Base-by-base conservation (phyloP, 1,140 invertebrate genomes). In the Zophobas morio region DNA sequence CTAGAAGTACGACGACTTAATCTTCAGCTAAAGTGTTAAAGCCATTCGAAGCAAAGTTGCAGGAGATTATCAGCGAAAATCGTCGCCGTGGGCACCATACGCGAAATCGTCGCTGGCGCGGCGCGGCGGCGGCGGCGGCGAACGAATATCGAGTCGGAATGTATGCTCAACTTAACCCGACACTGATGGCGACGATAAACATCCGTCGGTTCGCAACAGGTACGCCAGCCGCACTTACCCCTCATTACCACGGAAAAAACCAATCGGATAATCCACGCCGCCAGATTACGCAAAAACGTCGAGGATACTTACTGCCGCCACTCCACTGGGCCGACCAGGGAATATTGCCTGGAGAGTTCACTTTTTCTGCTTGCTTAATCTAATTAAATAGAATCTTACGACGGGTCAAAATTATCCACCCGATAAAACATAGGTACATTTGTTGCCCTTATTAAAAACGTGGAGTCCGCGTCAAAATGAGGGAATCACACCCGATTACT, bases 101-200 rank as follows among this genome's bases (percentile, higher is more conserved):
- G 36, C 6, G 57, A 54, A 57, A 47, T 63, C 57, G 60, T 40
- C 60, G 57, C 57, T 20, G 74, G 53, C 36, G 37, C 75, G 40
- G 32, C 49, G 73, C 56, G 54, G 6, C 1, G 74, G 53, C 36
- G 37, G 42, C 33, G 8, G 33, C 54, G 36, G 8, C 6, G 56
- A 60, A 51, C 70, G 71, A 56, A 53, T 73, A 73, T 73, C 49
- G 42, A 78, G 72, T 57, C 70, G 57, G 39, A 76, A 71, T 66
- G 78, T 80, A 78, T 80, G 76, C 75, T 72, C 75, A 79, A 75
- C 54, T 80, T 80, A 80, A 80, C 81, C 74, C 81, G 79, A 78
- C 74, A 73, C 78, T 79, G 81, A 82, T 82, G 74, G 77, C 66
- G 77, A 74, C 81, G 81, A 82, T 82, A 82, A 82, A 81, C 79